phyloP scores from a whole-genome alignment of 2,113 vertebrate species.

The Cettia cetti region DNA sequence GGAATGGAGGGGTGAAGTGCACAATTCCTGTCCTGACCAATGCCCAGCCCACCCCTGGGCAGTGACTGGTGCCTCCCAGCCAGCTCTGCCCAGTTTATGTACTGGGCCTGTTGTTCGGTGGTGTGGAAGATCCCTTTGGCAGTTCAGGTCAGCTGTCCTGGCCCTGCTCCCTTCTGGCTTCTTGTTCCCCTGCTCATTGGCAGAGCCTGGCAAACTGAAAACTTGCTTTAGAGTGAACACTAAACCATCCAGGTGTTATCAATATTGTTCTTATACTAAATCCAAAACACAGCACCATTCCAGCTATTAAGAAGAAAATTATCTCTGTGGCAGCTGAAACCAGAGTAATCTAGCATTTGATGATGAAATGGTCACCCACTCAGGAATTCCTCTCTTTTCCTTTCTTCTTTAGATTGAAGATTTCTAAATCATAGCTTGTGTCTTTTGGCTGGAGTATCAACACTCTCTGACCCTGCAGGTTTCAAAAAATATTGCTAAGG shows the following conservation, averaged over 20 bases:
- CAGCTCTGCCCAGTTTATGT: not conserved
- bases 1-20: not conserved
- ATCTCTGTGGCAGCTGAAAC: not conserved
- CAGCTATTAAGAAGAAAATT: not conserved
- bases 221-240: not conserved
- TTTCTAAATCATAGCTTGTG: not conserved
- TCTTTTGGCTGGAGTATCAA: not conserved
- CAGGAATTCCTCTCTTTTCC: not conserved
- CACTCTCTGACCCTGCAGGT: not conserved
- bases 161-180: not conserved
- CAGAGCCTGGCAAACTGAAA: not conserved
- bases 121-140: not conserved
- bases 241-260: not conserved
- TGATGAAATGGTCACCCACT: not conserved
- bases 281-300: not conserved
- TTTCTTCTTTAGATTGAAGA: not conserved
- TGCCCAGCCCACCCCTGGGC: not conserved
- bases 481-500: not conserved
- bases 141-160: not conserved
- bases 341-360: not conserved
- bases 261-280: not conserved
- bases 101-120: not conserved
- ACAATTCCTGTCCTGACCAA: not conserved
- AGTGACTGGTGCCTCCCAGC: not conserved
- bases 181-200: not conserved